Percentiles rank a stretch among this genome's conserved stretches.
Evolutionary conservation across 2,113 vertebrate genomes (phyloP).

Genomic region (Chrysemys picta): DNA sequence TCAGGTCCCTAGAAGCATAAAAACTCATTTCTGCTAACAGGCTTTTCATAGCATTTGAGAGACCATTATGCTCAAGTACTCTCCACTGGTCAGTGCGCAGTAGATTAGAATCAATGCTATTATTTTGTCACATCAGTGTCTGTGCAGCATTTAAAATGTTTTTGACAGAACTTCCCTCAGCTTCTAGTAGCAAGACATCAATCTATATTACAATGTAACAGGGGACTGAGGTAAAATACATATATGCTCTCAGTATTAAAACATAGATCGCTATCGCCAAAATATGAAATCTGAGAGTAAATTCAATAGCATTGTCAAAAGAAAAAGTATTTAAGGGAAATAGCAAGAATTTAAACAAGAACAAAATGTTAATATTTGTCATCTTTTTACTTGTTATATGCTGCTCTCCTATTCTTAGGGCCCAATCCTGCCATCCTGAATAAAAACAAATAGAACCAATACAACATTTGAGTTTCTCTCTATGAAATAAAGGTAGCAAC

Average conservation of each 20-base stretch:
- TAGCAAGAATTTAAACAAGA: not conserved
- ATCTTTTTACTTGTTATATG: not conserved
- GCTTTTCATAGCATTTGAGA: not conserved
- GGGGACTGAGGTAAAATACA: not conserved
- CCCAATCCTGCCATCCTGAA: not conserved
- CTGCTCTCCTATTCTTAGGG: not conserved
- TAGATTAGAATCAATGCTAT: not conserved
- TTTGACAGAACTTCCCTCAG: not conserved
- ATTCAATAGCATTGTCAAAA: not conserved
- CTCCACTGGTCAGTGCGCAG: not conserved
- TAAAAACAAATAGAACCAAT: not conserved
- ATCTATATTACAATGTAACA: rapidly evolving
- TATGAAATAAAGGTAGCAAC: not conserved
- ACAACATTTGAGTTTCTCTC: not conserved
- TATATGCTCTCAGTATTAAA: not conserved
- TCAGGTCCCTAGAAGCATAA: conserved; percentile 9
- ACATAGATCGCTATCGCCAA: not conserved
- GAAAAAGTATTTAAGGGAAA: not conserved
- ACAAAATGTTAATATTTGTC: not conserved
- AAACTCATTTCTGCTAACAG: not conserved
- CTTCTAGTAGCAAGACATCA: not conserved
- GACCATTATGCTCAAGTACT: not conserved
- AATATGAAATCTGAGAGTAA: not conserved
- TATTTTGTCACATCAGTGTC: not conserved
- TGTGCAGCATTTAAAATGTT: not conserved